Evolutionary conservation across 1,140 invertebrate genomes (phyloP).

Genomic region (Steinernema khuongi): DNA sequence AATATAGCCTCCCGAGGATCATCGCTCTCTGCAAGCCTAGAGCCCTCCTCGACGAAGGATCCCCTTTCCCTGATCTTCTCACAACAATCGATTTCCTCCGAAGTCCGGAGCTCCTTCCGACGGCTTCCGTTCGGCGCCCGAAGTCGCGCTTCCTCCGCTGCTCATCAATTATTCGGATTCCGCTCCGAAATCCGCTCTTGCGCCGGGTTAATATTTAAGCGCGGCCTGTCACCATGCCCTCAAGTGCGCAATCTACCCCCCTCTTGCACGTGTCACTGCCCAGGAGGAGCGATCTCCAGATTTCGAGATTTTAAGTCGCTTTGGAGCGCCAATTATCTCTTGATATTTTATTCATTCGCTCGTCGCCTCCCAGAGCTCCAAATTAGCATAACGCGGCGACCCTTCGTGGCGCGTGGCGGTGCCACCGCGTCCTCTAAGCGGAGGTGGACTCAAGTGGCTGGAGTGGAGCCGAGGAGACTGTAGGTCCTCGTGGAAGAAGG

Average conservation of each 20-base stretch:
- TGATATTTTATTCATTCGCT: background rate
- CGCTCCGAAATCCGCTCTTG: background rate
- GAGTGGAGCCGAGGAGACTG: too few species aligned
- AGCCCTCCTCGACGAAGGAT: background rate
- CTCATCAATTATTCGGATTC: background rate
- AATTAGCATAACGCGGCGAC: background rate
- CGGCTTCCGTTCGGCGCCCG: background rate
- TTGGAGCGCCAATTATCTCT: background rate
- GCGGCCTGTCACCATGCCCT: background rate
- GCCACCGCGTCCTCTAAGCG: too few species aligned
- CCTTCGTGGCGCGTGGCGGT: background rate
- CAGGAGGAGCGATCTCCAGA: too few species aligned
- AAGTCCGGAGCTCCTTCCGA: background rate
- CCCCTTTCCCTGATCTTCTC: background rate
- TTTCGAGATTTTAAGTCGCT: background rate
- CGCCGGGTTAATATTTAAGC: background rate
- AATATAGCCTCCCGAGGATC: too few species aligned
- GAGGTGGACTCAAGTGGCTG: too few species aligned
- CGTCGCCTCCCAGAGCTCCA: background rate
- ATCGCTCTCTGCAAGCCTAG: too few species aligned
- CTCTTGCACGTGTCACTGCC: too few species aligned
- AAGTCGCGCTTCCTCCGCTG: background rate
- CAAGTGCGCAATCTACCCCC: background rate
- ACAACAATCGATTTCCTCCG: background rate
- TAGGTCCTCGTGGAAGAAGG: too few species aligned